Conservation (phyloP, 92 coral and sea anemone genomes). For the Epizoanthus fatuus region DNA sequence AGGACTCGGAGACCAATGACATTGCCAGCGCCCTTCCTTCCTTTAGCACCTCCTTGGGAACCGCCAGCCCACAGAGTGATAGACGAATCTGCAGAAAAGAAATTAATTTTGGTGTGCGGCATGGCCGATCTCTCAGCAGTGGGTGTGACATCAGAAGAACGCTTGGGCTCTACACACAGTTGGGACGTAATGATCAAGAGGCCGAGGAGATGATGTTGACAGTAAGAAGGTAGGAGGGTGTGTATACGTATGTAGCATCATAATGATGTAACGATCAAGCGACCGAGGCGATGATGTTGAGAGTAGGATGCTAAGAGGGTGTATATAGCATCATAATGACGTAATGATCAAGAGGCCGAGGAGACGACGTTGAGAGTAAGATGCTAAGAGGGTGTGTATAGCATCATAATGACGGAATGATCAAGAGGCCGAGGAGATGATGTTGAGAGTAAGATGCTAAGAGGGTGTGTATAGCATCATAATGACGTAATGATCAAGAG, state of each 20-base stretch:
- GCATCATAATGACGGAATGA: too few species aligned
- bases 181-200: conserved; percentile 77
- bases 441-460: too few species aligned
- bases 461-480: too few species aligned
- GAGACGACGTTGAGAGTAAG: too few species aligned
- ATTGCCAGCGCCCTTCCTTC: conserved; percentile 67
- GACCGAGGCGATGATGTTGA: too few species aligned
- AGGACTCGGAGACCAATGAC: conserved; percentile 74
- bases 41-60: conserved; percentile 66
- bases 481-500: too few species aligned
- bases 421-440: too few species aligned
- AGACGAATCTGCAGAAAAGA: conserved; percentile 25
- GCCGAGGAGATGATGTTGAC: conserved; percentile 75
- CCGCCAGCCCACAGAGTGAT: conserved; percentile 70
- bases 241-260: not conserved
- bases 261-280: too few species aligned
- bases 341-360: too few species aligned
- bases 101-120: conserved; percentile 62
- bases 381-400: too few species aligned
- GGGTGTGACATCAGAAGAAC: conserved; percentile 91
- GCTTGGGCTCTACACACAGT: conserved; percentile 70
- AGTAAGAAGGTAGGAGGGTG: conserved; percentile 78
- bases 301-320: too few species aligned
- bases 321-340: too few species aligned
- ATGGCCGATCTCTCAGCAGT: conserved; percentile 92